These are phyloP conservation scores for Ametastegia equiseti DNA, from an alignment of 2,888 invertebrate genomes.

Conservation along the genomic window DNA sequence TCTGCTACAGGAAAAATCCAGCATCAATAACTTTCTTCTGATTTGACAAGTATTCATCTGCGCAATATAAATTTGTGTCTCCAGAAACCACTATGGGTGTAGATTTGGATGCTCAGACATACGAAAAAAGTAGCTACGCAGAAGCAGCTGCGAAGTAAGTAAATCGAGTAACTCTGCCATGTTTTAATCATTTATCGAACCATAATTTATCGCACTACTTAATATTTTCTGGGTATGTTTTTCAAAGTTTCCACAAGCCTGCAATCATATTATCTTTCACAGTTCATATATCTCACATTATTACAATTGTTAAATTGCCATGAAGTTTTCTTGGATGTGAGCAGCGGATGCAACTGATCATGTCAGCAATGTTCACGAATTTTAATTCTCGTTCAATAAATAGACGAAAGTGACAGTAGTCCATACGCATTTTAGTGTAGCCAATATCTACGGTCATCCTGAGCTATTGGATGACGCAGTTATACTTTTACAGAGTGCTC, in stretches of 20 bases:
- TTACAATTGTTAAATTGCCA: too few species aligned
- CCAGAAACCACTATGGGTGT: constrained; percentile 21
- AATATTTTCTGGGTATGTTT: too few species aligned
- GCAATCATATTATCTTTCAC: too few species aligned
- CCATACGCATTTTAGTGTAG: not conserved
- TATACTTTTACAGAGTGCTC: not conserved
- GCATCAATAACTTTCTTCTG: not conserved
- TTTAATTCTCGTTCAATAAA: not conserved
- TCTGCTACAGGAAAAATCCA: not conserved
- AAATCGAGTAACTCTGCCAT: not conserved
- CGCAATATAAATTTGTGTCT: not conserved
- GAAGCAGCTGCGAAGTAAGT: not conserved
- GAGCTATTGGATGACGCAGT: not conserved
- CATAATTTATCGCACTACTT: too few species aligned
- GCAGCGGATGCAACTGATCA: too few species aligned
- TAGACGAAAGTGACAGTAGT: not conserved
- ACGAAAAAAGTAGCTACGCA: not conserved
- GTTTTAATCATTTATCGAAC: too few species aligned
- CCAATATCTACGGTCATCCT: not conserved
- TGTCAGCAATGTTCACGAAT: not conserved
- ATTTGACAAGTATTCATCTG: not conserved
- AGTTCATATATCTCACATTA: too few species aligned
- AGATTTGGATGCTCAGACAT: not conserved
- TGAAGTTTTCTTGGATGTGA: too few species aligned
- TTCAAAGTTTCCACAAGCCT: too few species aligned